These are phyloP conservation scores for Nomada goodeniana DNA, from an alignment of 2,888 invertebrate species.

Conservation along the genomic window DNA sequence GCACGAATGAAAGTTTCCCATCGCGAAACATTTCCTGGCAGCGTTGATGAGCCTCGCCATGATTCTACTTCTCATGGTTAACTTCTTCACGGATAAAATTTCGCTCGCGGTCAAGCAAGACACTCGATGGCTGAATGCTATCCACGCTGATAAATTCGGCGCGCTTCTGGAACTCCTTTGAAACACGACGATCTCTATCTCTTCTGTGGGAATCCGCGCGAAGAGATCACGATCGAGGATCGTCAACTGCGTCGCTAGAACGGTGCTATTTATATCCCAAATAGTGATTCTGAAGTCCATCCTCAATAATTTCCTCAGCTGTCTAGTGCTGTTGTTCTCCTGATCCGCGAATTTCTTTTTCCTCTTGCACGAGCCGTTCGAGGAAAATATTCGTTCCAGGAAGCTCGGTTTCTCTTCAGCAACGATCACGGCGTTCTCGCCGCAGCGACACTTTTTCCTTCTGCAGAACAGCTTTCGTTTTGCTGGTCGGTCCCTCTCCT, in stretches of 20 bases:
- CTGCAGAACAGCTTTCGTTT: slow-evolving; percentile 67
- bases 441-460: slow-evolving; percentile 50
- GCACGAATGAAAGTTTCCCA: slow-evolving; percentile 86
- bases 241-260: slow-evolving; percentile 85
- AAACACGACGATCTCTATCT: slow-evolving; percentile 83
- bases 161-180: slow-evolving; percentile 85
- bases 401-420: slow-evolving; percentile 68
- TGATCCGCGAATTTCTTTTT: slow-evolving; percentile 25
- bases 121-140: slow-evolving; percentile 86
- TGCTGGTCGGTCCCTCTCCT: slow-evolving; percentile 49
- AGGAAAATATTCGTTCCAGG: slow-evolving; percentile 73
- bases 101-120: slow-evolving; percentile 85
- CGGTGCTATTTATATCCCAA: slow-evolving; percentile 86
- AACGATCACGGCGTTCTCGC: slow-evolving; percentile 29
- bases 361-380: slow-evolving; percentile 54
- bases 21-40: slow-evolving; percentile 85
- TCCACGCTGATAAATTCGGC: slow-evolving; percentile 85
- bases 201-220: slow-evolving; percentile 84
- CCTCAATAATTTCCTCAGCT: slow-evolving; percentile 82
- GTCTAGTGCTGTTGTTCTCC: slow-evolving; percentile 56
- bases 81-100: slow-evolving; percentile 80
- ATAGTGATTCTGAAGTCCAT: slow-evolving; percentile 83
- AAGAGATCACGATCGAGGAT: slow-evolving; percentile 86
- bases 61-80: slow-evolving; percentile 84
- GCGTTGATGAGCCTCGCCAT: slow-evolving; percentile 86